phyloP scores from a whole-genome alignment of 1,140 invertebrate genomes.

The Marisa cornuarietis region DNA sequence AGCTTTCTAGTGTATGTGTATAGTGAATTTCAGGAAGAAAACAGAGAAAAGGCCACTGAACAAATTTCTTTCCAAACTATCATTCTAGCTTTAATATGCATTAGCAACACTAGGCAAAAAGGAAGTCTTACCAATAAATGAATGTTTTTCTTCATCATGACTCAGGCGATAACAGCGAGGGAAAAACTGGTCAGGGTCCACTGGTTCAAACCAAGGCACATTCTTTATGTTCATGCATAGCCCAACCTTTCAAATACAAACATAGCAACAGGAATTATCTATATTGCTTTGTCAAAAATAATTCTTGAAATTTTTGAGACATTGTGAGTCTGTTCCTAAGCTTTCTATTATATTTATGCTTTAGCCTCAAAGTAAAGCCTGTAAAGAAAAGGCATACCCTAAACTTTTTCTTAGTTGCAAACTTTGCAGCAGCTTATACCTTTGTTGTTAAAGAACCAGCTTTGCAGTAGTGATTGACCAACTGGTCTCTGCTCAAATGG shows the following conservation, averaged over 20 bases:
- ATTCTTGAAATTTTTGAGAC: not conserved
- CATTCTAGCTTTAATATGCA: not conserved
- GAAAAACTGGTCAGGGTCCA: conserved; percentile 81
- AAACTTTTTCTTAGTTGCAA: no score
- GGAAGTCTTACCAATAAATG: conserved; percentile 74
- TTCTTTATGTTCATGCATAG: conserved; percentile 83
- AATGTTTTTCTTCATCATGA: conserved; percentile 84
- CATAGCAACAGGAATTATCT: not conserved
- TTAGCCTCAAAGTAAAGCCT: no score
- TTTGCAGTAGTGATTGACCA: conserved; percentile 81
- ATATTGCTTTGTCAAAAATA: not conserved
- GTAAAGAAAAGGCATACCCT: no score
- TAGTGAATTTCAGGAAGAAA: no score
- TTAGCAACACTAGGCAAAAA: not conserved
- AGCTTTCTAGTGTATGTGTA: no score
- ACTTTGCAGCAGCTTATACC: conserved; percentile 65
- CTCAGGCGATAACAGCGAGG: conserved; percentile 80
- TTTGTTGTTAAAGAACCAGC: conserved; percentile 87
- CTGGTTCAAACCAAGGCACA: conserved; percentile 89
- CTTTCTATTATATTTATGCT: no score
- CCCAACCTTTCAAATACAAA: conserved; percentile 64
- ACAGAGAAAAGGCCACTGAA: no score
- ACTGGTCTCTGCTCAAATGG: conserved; percentile 73
- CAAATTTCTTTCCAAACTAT: not conserved
- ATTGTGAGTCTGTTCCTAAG: no score